A percentile compares a stretch with the other conserved stretches of the same genome.
Conservation (phyloP, 1,140 invertebrate species). For the Thalassaphorura encarpata region DNA sequence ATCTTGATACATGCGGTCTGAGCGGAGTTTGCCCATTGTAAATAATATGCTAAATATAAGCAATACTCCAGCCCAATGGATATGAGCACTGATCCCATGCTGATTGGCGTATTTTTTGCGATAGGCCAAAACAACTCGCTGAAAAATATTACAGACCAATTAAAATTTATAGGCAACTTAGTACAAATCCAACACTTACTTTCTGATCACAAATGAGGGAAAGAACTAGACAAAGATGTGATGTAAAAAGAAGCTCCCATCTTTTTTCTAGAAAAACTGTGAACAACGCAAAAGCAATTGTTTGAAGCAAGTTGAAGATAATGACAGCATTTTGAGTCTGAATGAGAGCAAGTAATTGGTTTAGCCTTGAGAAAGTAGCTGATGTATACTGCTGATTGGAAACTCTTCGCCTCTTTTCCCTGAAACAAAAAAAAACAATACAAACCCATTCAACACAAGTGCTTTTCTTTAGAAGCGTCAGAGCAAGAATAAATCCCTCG, state of each 20-base stretch:
- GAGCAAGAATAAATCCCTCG: not conserved
- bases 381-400: not conserved
- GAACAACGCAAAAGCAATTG: not conserved
- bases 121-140: not conserved
- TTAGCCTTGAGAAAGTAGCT: not conserved
- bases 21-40: not conserved
- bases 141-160: not conserved
- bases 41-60: not conserved
- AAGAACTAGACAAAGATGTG: not conserved
- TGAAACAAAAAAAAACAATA: not conserved
- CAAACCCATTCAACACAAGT: not conserved
- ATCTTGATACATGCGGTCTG: conserved; percentile 8
- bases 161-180: not conserved
- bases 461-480: not conserved
- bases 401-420: not conserved
- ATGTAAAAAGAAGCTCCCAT: conserved; percentile 4
- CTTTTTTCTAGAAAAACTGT: conserved; percentile 3
- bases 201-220: conserved; percentile 6
- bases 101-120: not conserved
- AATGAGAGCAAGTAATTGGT: too few species aligned
- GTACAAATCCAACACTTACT: not conserved
- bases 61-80: conserved; percentile 1
- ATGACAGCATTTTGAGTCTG: not conserved
- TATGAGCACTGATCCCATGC: not conserved
- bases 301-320: not conserved